A percentile compares a stretch with the other conserved stretches of the same genome.
Conservation (phyloP, 2,113 vertebrate genomes). For the Nansenia antarctica region DNA sequence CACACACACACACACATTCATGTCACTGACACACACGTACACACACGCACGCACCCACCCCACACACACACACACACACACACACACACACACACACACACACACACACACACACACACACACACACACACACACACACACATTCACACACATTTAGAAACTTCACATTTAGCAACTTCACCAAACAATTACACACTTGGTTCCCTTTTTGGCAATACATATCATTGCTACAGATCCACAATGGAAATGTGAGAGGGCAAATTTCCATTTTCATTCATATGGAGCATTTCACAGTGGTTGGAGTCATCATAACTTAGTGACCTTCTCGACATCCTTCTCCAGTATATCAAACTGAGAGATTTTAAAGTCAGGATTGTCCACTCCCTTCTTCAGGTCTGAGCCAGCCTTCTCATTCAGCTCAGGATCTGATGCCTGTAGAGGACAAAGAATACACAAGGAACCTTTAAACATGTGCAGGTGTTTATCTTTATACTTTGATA, state of each 20-base stretch:
- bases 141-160: too few species aligned
- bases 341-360: slow-evolving; percentile 32
- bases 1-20: too few species aligned
- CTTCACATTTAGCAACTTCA: too few species aligned
- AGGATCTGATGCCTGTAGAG: slow-evolving; percentile 42
- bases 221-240: neutral
- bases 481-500: too few species aligned
- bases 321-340: slow-evolving; percentile 45
- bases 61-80: too few species aligned
- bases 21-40: too few species aligned
- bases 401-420: slow-evolving; percentile 45
- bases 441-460: slow-evolving; percentile 1
- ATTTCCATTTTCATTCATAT: neutral
- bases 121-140: too few species aligned
- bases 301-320: slow-evolving; percentile 59
- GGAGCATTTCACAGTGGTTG: neutral
- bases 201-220: neutral
- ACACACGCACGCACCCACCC: too few species aligned
- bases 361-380: slow-evolving; percentile 50
- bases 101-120: too few species aligned
- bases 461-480: neutral
- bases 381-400: slow-evolving; percentile 35
- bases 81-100: too few species aligned
- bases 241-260: neutral
- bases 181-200: neutral